Evolutionary conservation across 2,113 vertebrate genomes (phyloP), one percentile per base, ranked within the genome.

Genomic region (Dicaeum eximium): DNA sequence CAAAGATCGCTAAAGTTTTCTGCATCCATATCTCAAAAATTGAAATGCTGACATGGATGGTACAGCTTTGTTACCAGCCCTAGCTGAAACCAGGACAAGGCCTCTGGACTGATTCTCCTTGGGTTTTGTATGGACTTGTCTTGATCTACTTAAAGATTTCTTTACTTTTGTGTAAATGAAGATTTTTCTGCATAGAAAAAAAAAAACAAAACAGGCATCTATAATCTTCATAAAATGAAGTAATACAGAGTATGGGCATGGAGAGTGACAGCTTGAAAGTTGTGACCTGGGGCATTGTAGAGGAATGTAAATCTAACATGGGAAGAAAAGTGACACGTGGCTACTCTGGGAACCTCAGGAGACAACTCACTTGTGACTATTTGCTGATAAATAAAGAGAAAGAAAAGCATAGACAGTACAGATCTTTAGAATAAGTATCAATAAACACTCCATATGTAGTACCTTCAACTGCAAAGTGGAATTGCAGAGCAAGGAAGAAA

Each of bases 241-340:
- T 20, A 33, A 13, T 23, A 24, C 8, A 51, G 53, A 31, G 4
- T 33, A 18, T 1, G 0, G 20, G 6, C 21, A 18, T 21, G 8
- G 27, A 11, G 22, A 30, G 8, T 17, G 74, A 42, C 5, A 73
- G 20, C 9, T 66, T 70, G 35, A 27, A 89, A 75, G 13, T 5
- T 7, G 35, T 17, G 9, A 81, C 3, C 17, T 71, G 31, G 8
- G 33, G 23, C 18, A 54, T 18, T 31, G 9, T 27, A 35, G 57
- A 74, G 57, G 24, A 79, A 42, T 57, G 6, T 40, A 38, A 14
- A 6, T 31, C 19, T 15, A 24, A 44, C 12, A 25, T 9, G 10
- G 3, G 28, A 28, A 40, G 25, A 61, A 15, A 83, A 65, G 7
- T n/a, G 20, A 13, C 16, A 44, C 0, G 0, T n/a, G 37, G 22